Percentiles rank a stretch among this genome's conserved stretches.
Conservation (phyloP, 2,888 invertebrate species). For the Dasypolia templi region DNA sequence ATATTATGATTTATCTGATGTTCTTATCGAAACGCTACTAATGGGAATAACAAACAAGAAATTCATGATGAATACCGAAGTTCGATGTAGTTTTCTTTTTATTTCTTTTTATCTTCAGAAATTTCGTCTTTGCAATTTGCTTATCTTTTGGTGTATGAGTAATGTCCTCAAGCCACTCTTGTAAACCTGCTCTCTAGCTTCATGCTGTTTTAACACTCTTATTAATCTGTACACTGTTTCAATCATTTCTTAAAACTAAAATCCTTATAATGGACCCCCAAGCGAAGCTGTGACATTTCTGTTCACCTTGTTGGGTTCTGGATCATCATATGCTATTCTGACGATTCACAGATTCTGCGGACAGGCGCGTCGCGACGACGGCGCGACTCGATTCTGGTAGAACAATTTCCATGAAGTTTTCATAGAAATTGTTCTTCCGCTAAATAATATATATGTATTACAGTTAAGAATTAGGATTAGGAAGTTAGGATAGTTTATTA, state of each 20-base stretch:
- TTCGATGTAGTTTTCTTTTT: background rate
- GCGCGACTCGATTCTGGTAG: no score
- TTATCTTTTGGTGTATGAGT: background rate
- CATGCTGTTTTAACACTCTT: background rate
- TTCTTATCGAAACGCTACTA: constrained; percentile 20
- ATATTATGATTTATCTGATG: constrained; percentile 34
- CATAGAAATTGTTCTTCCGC: no score
- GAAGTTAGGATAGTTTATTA: no score
- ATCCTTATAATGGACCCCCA: background rate
- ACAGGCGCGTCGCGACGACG: no score
- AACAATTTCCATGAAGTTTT: no score
- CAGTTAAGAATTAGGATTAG: no score
- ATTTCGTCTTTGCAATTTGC: background rate
- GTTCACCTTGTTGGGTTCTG: background rate
- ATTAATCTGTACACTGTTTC: background rate
- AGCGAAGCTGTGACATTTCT: background rate
- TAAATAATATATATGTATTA: no score
- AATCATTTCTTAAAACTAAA: background rate
- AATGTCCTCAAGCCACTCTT: background rate
- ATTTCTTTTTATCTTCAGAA: background rate
- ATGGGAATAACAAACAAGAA: background rate
- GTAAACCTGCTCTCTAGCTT: background rate
- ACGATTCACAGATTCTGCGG: no score
- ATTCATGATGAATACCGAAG: background rate
- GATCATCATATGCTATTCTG: background rate